Conservation (phyloP, 2,113 vertebrate species). For the Irena cyanogastra region DNA sequence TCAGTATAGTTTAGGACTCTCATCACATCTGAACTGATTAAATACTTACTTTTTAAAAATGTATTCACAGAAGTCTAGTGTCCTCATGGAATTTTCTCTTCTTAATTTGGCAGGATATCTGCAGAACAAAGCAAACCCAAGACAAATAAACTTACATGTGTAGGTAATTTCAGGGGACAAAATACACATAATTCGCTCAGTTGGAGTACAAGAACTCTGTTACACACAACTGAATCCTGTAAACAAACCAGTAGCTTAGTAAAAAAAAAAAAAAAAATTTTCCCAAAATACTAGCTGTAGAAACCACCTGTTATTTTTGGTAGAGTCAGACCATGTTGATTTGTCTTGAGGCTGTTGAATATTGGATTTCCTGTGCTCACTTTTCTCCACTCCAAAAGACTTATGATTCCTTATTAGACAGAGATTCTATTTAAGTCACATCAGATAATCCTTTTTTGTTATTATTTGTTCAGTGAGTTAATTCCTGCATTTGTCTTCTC, state of each 20-base stretch:
- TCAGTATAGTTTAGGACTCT: not conserved
- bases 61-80: not conserved
- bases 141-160: not conserved
- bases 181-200: not conserved
- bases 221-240: not conserved
- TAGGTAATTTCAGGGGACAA: not conserved
- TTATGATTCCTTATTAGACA: not conserved
- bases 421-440: not conserved
- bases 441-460: not conserved
- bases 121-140: not conserved
- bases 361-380: not conserved
- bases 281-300: not conserved
- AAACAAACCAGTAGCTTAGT: not conserved
- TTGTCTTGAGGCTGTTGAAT: not conserved
- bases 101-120: not conserved
- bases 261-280: not conserved
- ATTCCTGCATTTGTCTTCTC: not conserved
- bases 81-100: not conserved
- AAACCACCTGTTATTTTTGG: not conserved
- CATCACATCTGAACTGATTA: not conserved
- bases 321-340: not conserved
- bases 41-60: not conserved
- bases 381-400: not conserved
- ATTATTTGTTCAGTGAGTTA: not conserved
- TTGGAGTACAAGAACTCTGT: not conserved